A percentile compares a stretch with the other conserved stretches of the same genome.
Conservation (phyloP, 2,113 vertebrate genomes). For the Hassar affinis region DNA sequence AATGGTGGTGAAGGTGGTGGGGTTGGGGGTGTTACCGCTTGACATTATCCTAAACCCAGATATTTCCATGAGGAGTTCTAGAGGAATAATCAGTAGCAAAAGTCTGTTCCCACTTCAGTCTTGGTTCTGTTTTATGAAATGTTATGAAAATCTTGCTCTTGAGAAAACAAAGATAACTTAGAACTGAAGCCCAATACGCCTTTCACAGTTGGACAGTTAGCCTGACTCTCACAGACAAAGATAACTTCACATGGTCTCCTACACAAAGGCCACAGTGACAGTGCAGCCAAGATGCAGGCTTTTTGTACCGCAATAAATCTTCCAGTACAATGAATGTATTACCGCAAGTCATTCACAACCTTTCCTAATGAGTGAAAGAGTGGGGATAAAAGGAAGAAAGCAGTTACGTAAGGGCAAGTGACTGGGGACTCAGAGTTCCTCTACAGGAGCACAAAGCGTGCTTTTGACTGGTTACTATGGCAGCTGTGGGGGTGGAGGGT, state of each 20-base stretch:
- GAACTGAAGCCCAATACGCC: not conserved
- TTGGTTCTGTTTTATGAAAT: not conserved
- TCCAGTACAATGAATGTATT: constrained; percentile 13
- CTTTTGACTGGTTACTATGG: constrained; percentile 48
- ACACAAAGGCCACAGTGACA: constrained; percentile 32
- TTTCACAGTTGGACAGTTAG: constrained; percentile 28
- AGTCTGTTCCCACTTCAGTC: not conserved
- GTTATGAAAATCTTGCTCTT: not conserved
- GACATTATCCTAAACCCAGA: constrained; percentile 28
- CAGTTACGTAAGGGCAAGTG: constrained; percentile 19
- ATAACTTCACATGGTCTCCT: constrained; percentile 20
- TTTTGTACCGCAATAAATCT: constrained; percentile 24
- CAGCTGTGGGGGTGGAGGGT: constrained; percentile 19
- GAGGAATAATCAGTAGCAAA: constrained; percentile 28
- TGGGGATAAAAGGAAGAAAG: constrained; percentile 22
- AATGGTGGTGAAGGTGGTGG: too few species aligned
- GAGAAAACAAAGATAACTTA: not conserved
- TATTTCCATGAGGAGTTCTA: constrained; percentile 34
- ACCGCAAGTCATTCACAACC: constrained; percentile 18
- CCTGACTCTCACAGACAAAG: not conserved
- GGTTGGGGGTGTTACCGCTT: too few species aligned
- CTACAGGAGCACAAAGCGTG: constrained; percentile 48
- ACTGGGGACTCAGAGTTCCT: constrained; percentile 19
- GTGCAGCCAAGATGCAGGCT: constrained; percentile 4
- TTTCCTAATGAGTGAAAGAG: constrained; percentile 19